These are phyloP conservation scores for Cephalotes varians DNA, from an alignment of 2,888 invertebrate genomes.

Conservation along the genomic window DNA sequence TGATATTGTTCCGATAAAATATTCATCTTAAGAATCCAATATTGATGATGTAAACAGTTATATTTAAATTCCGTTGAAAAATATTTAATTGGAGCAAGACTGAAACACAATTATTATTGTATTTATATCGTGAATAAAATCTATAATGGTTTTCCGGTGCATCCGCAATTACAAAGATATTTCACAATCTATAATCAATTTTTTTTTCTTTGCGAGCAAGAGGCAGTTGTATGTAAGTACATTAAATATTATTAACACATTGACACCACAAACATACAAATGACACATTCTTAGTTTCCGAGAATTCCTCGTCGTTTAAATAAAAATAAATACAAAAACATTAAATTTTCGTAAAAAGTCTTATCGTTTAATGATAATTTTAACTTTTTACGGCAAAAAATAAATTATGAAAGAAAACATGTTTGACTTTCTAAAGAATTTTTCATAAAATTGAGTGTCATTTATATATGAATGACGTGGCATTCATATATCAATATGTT, in stretches of 20 bases:
- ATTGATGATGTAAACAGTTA: neutral
- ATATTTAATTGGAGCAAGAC: neutral
- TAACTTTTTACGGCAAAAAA: neutral
- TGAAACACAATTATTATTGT: conserved; percentile 2
- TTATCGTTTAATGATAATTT: neutral
- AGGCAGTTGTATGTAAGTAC: neutral
- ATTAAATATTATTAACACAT: conserved; percentile 13
- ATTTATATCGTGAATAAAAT: neutral
- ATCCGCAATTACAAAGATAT: neutral
- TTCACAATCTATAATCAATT: neutral
- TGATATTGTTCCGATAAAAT: neutral
- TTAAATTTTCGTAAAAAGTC: neutral
- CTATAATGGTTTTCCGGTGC: neutral
- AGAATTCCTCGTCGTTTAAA: neutral
- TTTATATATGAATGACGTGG: neutral
- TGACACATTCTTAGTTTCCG: neutral
- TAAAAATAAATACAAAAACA: neutral
- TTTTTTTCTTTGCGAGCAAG: neutral
- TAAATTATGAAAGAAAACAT: neutral
- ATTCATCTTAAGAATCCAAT: neutral
- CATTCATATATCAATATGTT: neutral
- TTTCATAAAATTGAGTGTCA: neutral
- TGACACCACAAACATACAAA: neutral
- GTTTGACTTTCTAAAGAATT: neutral
- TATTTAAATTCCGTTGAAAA: neutral